Evolutionary conservation across 2,113 vertebrate species (phyloP), one percentile per base, ranked within the genome.

Genomic region (Plotosus lineatus): DNA sequence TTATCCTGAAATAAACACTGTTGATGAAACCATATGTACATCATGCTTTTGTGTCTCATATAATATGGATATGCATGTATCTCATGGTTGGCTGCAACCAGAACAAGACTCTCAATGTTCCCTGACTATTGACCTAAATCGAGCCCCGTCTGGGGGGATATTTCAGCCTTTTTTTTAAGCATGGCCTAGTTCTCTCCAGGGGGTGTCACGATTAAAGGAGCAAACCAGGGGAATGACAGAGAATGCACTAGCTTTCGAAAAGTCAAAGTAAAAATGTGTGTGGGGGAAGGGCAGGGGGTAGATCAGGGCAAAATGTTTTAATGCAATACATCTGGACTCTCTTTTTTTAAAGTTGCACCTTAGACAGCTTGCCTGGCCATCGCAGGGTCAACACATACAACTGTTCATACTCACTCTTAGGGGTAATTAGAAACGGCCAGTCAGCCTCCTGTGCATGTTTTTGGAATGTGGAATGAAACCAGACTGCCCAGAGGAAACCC

Each of bases 71-170:
- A 38, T 11, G 23, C 44, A 53, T 10, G 58, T 11, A 23, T n/a
- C 76, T 65, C 21, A 23, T 66, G 61, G 48, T 55, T n/a, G 31
- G 3, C 33, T 11, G 75, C 42, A 7, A 31, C 19, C 21, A 68
- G 58, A 42, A 53, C n/a, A 31, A 26, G 66, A 28, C 50, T 23
- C 38, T 44, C 50, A 58, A 4, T 11, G 3, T 46, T 36, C 26
- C 51, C 7, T 4, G 53, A 51, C 38, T 42, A 44, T 23, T 79
- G 78, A 79, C 78, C 78, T 46, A 19, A 79, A 79, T 71, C 66
- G 8, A 26, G 31, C 31, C 21, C n/a, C 6, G 60, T 68, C 61
- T 66, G 61, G 6, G 53, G n/a, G 31, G 28, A 14, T 80, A 48
- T 71, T 79, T 72, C 15, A 58, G 50, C 40, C 23, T 28, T 15